Conservation (phyloP, 92 coral and sea anemone species). For the Anthopleura xanthogrammica region DNA sequence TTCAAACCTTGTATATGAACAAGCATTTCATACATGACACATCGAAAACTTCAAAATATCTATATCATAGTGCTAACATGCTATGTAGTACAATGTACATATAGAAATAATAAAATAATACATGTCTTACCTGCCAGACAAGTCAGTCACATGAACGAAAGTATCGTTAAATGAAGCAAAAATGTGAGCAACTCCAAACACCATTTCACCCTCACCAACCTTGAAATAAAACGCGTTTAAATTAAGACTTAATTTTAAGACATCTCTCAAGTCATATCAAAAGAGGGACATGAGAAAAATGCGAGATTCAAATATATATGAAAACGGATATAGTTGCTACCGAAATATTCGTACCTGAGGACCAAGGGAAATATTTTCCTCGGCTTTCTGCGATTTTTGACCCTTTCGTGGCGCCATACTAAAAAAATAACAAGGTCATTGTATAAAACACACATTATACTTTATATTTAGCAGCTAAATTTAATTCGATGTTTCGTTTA, state of each 20-base stretch:
- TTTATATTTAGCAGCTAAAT: conserved; percentile 10
- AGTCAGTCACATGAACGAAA: conserved; percentile 96
- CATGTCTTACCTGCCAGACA: conserved; percentile 85
- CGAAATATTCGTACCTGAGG: conserved; percentile 77
- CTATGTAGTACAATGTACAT: neutral
- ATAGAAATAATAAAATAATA: neutral
- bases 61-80: too few species aligned
- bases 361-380: conserved; percentile 91
- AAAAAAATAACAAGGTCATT: conserved; percentile 44
- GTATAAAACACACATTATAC: conserved; percentile 7
- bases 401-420: conserved; percentile 99
- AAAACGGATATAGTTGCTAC: neutral
- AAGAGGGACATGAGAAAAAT: neutral
- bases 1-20: too few species aligned
- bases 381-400: conserved; percentile 70
- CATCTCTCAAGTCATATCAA: neutral
- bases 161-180: conserved; percentile 99
- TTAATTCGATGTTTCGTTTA: conserved; percentile 18
- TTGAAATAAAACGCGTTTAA: conserved; percentile 13
- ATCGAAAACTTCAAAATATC: too few species aligned
- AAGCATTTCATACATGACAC: too few species aligned
- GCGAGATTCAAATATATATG: neutral
- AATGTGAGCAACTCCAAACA: conserved; percentile 97
- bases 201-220: conserved; percentile 95
- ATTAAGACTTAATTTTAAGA: neutral